A percentile compares a stretch with the other conserved stretches of the same genome.
These are phyloP conservation scores for Pandemis heparana DNA, from an alignment of 2,888 invertebrate species.

Conservation along the genomic window DNA sequence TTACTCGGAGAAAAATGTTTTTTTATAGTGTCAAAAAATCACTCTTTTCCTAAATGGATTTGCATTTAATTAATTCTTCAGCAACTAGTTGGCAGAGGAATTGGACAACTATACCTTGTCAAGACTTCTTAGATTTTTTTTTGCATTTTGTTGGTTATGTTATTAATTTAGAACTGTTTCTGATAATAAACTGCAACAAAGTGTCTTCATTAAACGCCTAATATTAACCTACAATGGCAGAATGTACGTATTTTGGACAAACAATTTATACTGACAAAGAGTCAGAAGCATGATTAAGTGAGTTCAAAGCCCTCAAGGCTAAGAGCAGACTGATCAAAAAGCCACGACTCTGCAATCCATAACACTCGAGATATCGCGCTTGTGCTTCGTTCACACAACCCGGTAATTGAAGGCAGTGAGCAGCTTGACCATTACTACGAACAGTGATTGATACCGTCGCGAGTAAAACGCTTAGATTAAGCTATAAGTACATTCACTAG, in stretches of 20 bases:
- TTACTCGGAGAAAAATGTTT: no score
- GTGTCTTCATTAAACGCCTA: neutral
- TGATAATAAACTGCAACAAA: neutral
- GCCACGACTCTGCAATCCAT: slow-evolving; percentile 72
- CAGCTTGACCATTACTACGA: neutral
- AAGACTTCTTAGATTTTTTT: no score
- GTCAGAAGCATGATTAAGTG: slow-evolving; percentile 65
- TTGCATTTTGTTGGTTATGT: no score
- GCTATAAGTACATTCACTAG: no score
- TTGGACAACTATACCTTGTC: no score
- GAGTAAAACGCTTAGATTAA: no score
- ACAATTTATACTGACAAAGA: slow-evolving; percentile 51
- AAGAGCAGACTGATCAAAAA: slow-evolving; percentile 71
- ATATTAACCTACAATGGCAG: neutral
- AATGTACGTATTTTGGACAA: slow-evolving; percentile 5
- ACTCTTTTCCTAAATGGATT: no score
- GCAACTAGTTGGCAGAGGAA: no score
- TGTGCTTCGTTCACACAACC: slow-evolving; percentile 55
- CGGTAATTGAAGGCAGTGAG: neutral
- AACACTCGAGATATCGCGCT: slow-evolving; percentile 72
- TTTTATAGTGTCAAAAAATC: no score
- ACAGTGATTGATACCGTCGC: neutral
- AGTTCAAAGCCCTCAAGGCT: slow-evolving; percentile 75
- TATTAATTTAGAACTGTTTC: no score
- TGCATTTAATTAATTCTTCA: no score